Evolutionary conservation across 53 echinoderm and acorn worm species (phyloP), one percentile per base, ranked within the genome.

Genomic region (Astropecten irregularis): DNA sequence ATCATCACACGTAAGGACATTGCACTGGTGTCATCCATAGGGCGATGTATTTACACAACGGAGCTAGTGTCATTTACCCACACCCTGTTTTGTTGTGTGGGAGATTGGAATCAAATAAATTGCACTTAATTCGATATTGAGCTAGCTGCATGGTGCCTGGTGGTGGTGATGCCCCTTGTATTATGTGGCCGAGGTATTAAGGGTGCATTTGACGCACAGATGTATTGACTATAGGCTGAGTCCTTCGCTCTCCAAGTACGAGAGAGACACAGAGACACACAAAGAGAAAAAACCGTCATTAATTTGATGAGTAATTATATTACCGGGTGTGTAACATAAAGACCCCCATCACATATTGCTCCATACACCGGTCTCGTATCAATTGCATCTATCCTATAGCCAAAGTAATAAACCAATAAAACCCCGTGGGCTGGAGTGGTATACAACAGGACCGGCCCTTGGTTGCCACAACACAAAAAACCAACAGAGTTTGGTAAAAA

Each of bases 321-420:
- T 40, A 58, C 16, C 15, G 28, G 56, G 40, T 10, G 22, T 52
- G 40, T 16, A 55, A 31, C 52, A 54, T 27, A 35, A 20, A 51
- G 23, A 32, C 50, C 14, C 51, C 18, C 32, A 18, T 54, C 16
- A n/a, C 22, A 14, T 57, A 33, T 21, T 37, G 19, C 0, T 38
- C 42, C 23, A 67, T 46, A 46, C 8, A 46, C n/a, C n/a, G n/a
- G n/a, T 14, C 36, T 38, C 2, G 40, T 76, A 76, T 76, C 76
- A 76, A 76, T 76, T 56, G 76, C 76, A 76, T 19, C 57, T 13
- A 76, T 57, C n/a, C n/a, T n/a, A n/a, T n/a, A n/a, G n/a, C n/a
- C 58, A 37, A 34, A 73, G 33, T 71, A 71, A 71, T 51, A 55
- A 76, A 76, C 57, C 47, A 36, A 27, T n/a, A n/a, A n/a, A n/a